Conservation (phyloP, 2,888 invertebrate species). For the Morpho helenor region DNA sequence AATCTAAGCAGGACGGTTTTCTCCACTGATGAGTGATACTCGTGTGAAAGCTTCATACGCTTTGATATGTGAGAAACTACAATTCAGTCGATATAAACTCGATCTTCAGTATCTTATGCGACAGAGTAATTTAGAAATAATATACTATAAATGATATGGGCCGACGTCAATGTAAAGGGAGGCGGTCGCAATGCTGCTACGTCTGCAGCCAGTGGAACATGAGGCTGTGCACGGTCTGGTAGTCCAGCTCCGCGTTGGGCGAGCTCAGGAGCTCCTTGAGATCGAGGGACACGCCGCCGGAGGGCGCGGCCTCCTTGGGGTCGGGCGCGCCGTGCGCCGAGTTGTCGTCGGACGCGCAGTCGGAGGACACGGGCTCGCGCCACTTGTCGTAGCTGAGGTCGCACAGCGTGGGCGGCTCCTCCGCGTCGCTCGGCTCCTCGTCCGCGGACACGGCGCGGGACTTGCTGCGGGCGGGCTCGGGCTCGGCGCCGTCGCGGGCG, state of each 20-base stretch:
- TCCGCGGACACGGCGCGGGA: slow-evolving; percentile 46
- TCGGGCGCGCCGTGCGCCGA: slow-evolving; percentile 62
- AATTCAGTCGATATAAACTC: slow-evolving; percentile 7
- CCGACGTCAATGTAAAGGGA: slow-evolving; percentile 33
- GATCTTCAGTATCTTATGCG: slow-evolving; percentile 3
- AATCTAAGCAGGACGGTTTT: slow-evolving; percentile 68
- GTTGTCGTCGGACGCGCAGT: slow-evolving; percentile 68
- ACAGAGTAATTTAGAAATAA: background rate
- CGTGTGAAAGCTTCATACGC: slow-evolving; percentile 44
- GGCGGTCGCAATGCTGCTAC: slow-evolving; percentile 44
- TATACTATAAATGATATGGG: slow-evolving; percentile 29
- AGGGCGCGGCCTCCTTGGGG: slow-evolving; percentile 37
- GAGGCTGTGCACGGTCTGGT: slow-evolving; percentile 71
- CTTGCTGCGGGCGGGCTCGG: slow-evolving; percentile 45
- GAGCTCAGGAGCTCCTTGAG: slow-evolving; percentile 64
- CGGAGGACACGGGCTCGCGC: slow-evolving; percentile 56
- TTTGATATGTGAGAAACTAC: slow-evolving; percentile 57
- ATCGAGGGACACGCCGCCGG: slow-evolving; percentile 45
- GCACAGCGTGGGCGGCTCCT: slow-evolving; percentile 70
- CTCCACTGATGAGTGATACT: slow-evolving; percentile 42
- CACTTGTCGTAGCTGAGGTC: slow-evolving; percentile 61
- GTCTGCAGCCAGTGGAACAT: slow-evolving; percentile 77
- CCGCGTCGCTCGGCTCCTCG: slow-evolving; percentile 62
- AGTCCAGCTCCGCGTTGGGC: slow-evolving; percentile 69
- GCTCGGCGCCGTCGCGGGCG: slow-evolving; percentile 43